Evolutionary conservation across 2,797 vertebrate genomes (phyloP).

Genomic region (Oreonectes daqikongensis): DNA sequence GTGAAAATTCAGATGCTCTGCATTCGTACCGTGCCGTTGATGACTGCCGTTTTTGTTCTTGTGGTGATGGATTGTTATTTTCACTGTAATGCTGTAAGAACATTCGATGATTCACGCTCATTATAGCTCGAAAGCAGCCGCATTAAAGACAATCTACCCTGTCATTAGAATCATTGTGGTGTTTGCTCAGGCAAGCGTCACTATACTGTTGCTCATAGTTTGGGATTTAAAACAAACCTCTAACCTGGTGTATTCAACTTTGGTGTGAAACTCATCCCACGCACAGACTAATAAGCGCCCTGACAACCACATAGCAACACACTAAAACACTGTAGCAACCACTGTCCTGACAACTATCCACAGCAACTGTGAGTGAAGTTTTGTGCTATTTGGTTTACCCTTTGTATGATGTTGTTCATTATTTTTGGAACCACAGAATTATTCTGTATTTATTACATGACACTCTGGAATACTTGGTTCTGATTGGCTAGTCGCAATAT

Average conservation of each 20-base stretch:
- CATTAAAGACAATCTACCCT: neutral
- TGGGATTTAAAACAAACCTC: neutral
- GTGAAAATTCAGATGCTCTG: neutral
- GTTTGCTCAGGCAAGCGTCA: neutral
- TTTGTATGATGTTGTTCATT: no score
- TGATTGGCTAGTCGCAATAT: no score
- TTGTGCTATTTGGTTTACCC: no score
- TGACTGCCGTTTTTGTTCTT: neutral
- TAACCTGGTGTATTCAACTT: neutral
- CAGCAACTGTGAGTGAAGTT: no score
- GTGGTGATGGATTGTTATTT: neutral
- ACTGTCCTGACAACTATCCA: neutral
- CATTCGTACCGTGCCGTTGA: neutral
- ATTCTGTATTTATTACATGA: no score
- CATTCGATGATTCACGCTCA: neutral
- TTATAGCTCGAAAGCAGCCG: neutral
- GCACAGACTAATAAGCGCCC: neutral
- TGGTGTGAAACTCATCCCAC: neutral
- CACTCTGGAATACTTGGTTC: no score
- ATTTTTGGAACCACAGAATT: no score
- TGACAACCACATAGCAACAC: neutral
- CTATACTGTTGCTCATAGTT: neutral
- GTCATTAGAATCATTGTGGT: conserved; percentile 1
- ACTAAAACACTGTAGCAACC: neutral
- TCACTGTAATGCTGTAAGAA: conserved; percentile 3